Evolutionary conservation across 37 sponge, comb jelly and placozoan species (phyloP).

Genomic region (Dysidea cf. avara): DNA sequence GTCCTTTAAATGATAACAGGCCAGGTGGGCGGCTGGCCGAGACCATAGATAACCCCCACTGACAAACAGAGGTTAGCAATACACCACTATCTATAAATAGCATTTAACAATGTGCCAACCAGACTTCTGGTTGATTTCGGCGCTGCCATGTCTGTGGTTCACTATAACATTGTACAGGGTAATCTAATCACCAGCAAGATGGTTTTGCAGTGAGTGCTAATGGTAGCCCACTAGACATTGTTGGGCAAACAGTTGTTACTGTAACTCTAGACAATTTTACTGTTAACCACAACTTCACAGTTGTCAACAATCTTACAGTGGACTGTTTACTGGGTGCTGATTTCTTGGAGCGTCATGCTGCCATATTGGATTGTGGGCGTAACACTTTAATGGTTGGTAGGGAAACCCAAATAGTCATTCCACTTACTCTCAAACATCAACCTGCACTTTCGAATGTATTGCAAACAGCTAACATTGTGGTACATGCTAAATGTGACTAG

Average conservation of each 20-base stretch:
- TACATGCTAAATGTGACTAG: too few relatives aligned
- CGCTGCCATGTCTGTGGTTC: conserved; percentile 16
- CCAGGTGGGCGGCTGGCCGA: too few relatives aligned
- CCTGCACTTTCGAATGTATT: too few relatives aligned
- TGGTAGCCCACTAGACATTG: conserved; percentile 5
- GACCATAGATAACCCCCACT: too few relatives aligned
- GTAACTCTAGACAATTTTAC: background rate
- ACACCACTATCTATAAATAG: too few relatives aligned
- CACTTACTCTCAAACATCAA: background rate
- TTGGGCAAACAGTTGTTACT: background rate
- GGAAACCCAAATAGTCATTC: background rate
- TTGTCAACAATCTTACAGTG: background rate
- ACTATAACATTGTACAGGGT: background rate
- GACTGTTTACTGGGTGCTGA: conserved; percentile 22
- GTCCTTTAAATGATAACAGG: conserved; percentile 25
- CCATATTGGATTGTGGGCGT: conserved; percentile 1
- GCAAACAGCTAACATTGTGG: too few relatives aligned
- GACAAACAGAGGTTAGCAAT: too few relatives aligned
- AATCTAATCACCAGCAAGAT: background rate
- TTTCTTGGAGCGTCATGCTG: background rate
- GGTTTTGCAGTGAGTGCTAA: conserved; percentile 6
- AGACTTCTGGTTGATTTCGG: too few relatives aligned
- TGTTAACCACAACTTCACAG: conserved; percentile 1
- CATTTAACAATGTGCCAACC: too few relatives aligned
- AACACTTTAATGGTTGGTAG: background rate